These are phyloP conservation scores for Lamellibrachia luymesi DNA, from an alignment of 1,140 invertebrate genomes.

Conservation along the genomic window DNA sequence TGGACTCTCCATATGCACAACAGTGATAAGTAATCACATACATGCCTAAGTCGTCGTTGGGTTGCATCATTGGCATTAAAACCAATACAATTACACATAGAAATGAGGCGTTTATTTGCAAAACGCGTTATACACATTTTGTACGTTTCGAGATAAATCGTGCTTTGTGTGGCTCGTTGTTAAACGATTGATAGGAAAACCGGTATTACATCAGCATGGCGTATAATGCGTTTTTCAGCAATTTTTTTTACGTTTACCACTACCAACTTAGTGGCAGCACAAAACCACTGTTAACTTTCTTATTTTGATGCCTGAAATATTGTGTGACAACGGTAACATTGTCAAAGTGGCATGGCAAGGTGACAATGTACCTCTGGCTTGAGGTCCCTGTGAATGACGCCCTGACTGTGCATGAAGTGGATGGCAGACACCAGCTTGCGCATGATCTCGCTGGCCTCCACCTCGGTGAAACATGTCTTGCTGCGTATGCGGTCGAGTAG, in stretches of 20 bases:
- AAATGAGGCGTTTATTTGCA: too few species aligned
- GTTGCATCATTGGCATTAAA: too few species aligned
- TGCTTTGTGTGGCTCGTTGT: too few species aligned
- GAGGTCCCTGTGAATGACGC: conserved; percentile 83
- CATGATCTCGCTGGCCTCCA: conserved; percentile 71
- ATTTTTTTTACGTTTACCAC: conserved; percentile 47
- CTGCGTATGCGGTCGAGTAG: conserved; percentile 70
- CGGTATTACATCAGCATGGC: conserved; percentile 59
- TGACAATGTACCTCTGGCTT: conserved; percentile 74
- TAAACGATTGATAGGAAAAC: neutral
- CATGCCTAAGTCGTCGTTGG: too few species aligned
- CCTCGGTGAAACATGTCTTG: conserved; percentile 69
- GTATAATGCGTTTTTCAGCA: conserved; percentile 68
- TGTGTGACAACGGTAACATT: too few species aligned
- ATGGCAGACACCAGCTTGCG: conserved; percentile 78
- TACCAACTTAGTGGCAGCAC: too few species aligned
- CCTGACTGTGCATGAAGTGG: conserved; percentile 75
- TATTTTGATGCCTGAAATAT: neutral
- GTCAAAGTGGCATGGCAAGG: neutral
- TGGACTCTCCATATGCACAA: too few species aligned
- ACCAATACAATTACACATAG: too few species aligned
- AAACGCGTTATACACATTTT: too few species aligned
- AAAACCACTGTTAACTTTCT: neutral
- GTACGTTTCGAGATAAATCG: too few species aligned
- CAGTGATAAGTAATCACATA: too few species aligned